Conservation (phyloP, 2,888 invertebrate species). For the Phasia obesa region DNA sequence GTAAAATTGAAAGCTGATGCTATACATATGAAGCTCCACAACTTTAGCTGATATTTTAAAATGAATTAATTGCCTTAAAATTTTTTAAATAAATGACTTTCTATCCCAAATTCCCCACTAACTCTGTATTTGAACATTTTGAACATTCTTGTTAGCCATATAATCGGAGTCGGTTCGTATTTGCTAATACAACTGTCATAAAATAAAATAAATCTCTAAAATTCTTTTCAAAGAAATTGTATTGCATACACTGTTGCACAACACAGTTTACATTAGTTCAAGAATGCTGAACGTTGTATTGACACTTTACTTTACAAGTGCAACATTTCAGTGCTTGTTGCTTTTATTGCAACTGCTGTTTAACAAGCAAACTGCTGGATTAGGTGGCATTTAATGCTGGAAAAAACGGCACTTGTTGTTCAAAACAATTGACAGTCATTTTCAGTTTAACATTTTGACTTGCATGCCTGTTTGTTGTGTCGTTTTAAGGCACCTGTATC, state of each 20-base stretch:
- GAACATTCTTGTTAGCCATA: too few species aligned
- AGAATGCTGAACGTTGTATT: slow-evolving; percentile 46
- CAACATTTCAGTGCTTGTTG: slow-evolving; percentile 9
- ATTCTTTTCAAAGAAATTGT: slow-evolving; percentile 32
- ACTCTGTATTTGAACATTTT: neutral
- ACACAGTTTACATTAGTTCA: slow-evolving; percentile 2
- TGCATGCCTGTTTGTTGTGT: slow-evolving; percentile 12
- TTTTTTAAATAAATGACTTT: neutral
- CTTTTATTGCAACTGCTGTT: neutral
- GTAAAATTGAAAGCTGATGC: too few species aligned
- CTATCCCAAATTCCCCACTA: neutral
- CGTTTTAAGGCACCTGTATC: slow-evolving; percentile 23
- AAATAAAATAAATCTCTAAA: slow-evolving; percentile 48
- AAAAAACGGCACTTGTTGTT: slow-evolving; percentile 61
- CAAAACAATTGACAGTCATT: slow-evolving; percentile 59
- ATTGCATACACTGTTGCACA: neutral
- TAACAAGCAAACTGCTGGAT: slow-evolving; percentile 14
- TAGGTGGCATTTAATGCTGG: slow-evolving; percentile 34
- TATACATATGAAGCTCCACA: too few species aligned
- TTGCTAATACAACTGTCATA: neutral
- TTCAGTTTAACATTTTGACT: slow-evolving; percentile 54
- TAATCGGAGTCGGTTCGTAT: neutral
- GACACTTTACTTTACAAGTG: slow-evolving; percentile 53
- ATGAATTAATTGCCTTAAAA: too few species aligned
- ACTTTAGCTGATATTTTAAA: too few species aligned